Conservation (phyloP, 2,113 vertebrate genomes). For the Perca fluviatilis region DNA sequence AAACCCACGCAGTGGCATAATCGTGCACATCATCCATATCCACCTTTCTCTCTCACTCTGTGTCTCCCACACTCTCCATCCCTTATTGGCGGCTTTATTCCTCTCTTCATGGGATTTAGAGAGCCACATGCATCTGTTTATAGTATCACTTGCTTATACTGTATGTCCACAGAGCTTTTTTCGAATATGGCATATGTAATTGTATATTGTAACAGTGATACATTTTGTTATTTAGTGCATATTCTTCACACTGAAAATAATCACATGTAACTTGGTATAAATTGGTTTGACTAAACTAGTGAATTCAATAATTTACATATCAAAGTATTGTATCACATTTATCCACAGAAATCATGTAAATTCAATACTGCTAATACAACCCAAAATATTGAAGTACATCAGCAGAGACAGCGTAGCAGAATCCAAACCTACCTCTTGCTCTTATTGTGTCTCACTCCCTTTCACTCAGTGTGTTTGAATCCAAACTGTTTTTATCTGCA, state of each 20-base stretch:
- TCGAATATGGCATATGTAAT: background rate
- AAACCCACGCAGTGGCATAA: conserved; percentile 52
- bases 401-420: background rate
- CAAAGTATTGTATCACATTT: background rate
- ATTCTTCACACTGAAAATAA: background rate
- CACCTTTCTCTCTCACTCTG: conserved; percentile 15
- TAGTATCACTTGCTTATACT: conserved; percentile 10
- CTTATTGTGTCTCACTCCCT: background rate
- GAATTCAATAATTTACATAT: background rate
- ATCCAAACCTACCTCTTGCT: background rate
- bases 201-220: background rate
- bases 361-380: background rate
- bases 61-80: conserved; percentile 31
- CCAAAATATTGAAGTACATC: background rate
- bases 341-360: background rate
- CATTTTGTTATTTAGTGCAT: background rate
- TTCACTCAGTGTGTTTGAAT: background rate
- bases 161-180: background rate
- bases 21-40: conserved; percentile 40
- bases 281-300: background rate
- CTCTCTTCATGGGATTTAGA: conserved; percentile 1
- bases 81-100: conserved; percentile 27
- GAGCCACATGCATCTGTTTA: conserved; percentile 10
- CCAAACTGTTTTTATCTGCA: background rate
- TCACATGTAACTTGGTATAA: background rate